Evolutionary conservation across 2,797 vertebrate species (phyloP).

Genomic region (Xiphophorus birchmanni): DNA sequence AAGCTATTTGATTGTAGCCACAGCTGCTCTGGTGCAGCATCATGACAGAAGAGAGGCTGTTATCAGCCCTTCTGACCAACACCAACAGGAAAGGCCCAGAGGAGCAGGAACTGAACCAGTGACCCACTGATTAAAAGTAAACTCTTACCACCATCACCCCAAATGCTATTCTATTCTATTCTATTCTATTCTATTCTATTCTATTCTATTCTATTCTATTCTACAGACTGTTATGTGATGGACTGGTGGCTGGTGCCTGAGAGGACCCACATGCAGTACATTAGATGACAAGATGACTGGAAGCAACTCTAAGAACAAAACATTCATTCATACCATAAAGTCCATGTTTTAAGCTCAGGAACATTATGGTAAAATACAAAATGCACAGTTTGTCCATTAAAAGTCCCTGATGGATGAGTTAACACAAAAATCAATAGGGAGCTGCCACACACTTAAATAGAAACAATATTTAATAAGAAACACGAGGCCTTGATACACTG

Average conservation of each 20-base stretch:
- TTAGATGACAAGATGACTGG: background rate
- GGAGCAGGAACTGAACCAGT: too few relatives aligned
- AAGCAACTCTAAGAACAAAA: background rate
- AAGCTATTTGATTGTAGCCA: too few relatives aligned
- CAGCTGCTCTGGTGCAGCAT: too few relatives aligned
- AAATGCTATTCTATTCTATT: background rate
- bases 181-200: background rate
- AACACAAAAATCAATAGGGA: background rate
- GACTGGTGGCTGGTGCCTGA: background rate
- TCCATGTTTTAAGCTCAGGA: background rate
- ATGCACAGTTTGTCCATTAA: background rate
- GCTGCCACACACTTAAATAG: background rate
- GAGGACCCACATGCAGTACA: background rate
- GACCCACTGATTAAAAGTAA: too few relatives aligned
- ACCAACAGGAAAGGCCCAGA: too few relatives aligned
- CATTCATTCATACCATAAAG: background rate
- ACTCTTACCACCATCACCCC: too few relatives aligned
- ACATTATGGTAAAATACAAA: background rate
- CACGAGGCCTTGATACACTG: background rate
- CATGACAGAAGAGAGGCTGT: too few relatives aligned
- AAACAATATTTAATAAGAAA: background rate
- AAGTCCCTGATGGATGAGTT: background rate
- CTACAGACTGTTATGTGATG: background rate
- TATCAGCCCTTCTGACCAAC: too few relatives aligned
- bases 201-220: background rate